Base-by-base conservation (phyloP, 2,888 invertebrate genomes). In the Leptothorax acervorum region DNA sequence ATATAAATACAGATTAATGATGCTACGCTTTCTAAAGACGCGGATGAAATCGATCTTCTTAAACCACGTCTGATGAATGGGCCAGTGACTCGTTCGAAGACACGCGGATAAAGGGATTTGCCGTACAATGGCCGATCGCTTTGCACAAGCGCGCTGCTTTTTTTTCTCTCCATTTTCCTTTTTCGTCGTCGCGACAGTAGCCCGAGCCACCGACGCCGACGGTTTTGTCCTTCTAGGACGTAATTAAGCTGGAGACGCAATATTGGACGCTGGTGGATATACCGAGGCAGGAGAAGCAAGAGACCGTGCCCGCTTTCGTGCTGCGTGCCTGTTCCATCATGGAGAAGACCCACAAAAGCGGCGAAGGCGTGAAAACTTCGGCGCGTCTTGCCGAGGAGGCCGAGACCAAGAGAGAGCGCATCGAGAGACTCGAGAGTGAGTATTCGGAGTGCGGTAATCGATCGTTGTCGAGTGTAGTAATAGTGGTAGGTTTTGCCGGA, bases 241-340 rank as follows among this genome's bases (percentile, higher is more conserved):
- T 98, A 63, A 98, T 98, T 89, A 97, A 98, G 89, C 95, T 98
- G 93, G 98, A 98, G 95, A 98, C 98, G 9, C 98, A 98, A 94
- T 98, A 99, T 95, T 99, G 99, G 99, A 98, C 98, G 9, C 95
- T 99, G 92, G 97, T 99, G 84, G 99, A 99, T 95, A 98, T 99
- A 85, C 99, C 99, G 55, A 97, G 97, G 87, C 99, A 99, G 94
- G 98, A 99, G 94, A 98, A 98, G 94, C 98, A 98, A 91, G 99
- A 99, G 95, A 98, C 98, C 2, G 98, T 99, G 28, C 98, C 98
- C 73, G 97, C 97, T 11, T 99, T 98, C 95, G 99, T 99, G 66
- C 96, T 98, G 91, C 96, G 98, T 86, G 98, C 98, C 6, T 98
- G 98, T 94, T 96, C 98, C 84, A 98, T 98, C 90, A 98, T 98